These are phyloP conservation scores for Myopa tessellatipennis DNA, from an alignment of 2,888 invertebrate species.

Conservation along the genomic window DNA sequence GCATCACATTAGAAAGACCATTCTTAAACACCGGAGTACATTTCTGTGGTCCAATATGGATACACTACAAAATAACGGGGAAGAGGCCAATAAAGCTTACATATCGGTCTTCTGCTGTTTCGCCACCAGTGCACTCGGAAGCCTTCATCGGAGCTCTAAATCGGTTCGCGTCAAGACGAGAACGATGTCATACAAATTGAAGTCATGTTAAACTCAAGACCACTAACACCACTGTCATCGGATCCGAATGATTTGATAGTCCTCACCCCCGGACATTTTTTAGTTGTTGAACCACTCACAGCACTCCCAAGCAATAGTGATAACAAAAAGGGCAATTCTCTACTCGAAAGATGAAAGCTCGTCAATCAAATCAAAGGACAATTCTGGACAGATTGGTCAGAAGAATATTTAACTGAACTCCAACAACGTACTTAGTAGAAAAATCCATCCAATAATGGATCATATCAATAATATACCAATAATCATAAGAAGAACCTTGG, in stretches of 20 bases:
- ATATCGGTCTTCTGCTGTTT: too few species aligned
- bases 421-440: constrained; percentile 41
- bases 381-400: constrained; percentile 42
- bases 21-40: too few species aligned
- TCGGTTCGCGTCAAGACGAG: too few species aligned
- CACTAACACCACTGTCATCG: constrained; percentile 41
- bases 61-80: too few species aligned
- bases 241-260: constrained; percentile 46
- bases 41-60: too few species aligned
- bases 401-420: constrained; percentile 41
- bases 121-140: too few species aligned
- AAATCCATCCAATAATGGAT: too few species aligned
- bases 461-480: too few species aligned
- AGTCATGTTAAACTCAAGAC: constrained; percentile 47
- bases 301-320: constrained; percentile 25
- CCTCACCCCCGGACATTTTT: constrained; percentile 44
- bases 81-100: too few species aligned
- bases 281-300: constrained; percentile 43
- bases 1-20: too few species aligned
- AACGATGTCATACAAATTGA: constrained; percentile 27
- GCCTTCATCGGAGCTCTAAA: too few species aligned
- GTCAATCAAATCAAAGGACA: constrained; percentile 38
- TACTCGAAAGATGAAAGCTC: constrained; percentile 20
- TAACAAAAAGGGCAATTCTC: neutral
- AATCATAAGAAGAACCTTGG: too few species aligned